Percentiles rank a stretch among this genome's conserved stretches.
phyloP scores from a whole-genome alignment of 2,888 invertebrate species.

The Anorthoa munda region DNA sequence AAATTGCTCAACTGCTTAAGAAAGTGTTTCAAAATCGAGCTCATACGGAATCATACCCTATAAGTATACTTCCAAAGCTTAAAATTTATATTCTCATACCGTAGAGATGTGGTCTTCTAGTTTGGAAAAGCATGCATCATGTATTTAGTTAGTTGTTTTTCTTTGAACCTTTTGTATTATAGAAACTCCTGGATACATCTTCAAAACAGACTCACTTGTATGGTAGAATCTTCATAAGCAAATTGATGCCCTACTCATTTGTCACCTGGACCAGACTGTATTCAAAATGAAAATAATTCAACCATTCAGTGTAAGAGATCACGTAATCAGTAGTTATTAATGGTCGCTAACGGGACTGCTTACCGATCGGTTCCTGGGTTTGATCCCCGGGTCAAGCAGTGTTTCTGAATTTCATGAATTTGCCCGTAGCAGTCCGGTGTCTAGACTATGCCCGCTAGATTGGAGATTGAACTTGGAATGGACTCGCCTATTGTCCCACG shows the following conservation, averaged over 20 bases:
- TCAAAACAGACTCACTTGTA: not conserved
- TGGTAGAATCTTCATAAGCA: not conserved
- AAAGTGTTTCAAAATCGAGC: not conserved
- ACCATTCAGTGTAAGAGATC: not conserved
- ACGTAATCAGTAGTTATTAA: no score
- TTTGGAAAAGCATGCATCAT: slow-evolving; percentile 51
- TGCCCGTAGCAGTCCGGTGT: not conserved
- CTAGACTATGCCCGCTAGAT: no score
- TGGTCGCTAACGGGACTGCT: not conserved
- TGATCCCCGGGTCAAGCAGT: no score
- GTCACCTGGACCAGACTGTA: not conserved
- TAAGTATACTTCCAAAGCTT: not conserved
- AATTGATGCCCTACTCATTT: not conserved
- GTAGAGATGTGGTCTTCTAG: slow-evolving; percentile 52
- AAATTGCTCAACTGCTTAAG: not conserved
- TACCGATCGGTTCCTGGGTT: not conserved
- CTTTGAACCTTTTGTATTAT: slow-evolving; percentile 2
- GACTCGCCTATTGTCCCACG: not conserved
- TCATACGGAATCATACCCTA: slow-evolving; percentile 6
- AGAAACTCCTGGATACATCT: slow-evolving; percentile 6
- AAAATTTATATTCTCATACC: slow-evolving; percentile 70
- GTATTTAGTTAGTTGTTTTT: slow-evolving; percentile 32
- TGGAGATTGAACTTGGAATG: no score
- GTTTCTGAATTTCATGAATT: not conserved
- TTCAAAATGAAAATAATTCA: not conserved